These are phyloP conservation scores for Clarias magur DNA, from an alignment of 2,113 vertebrate genomes.

Conservation along the genomic window DNA sequence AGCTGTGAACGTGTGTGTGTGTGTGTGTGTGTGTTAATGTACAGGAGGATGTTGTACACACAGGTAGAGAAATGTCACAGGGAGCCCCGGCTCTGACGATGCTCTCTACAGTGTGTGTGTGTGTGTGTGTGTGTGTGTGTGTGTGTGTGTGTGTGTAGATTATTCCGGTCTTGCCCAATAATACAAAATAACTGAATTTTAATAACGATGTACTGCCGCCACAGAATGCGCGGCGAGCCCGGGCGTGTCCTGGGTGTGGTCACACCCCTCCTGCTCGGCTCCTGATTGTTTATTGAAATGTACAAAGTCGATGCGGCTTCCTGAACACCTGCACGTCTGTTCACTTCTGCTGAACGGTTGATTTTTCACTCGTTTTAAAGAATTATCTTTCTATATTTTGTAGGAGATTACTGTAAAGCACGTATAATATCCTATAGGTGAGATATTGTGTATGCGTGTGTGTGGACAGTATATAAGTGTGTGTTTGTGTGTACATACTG, in stretches of 20 bases:
- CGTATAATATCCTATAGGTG: too few relatives aligned
- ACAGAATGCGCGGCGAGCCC: not conserved
- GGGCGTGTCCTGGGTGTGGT: not conserved
- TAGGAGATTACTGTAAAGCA: not conserved
- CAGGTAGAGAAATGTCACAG: constrained; percentile 26
- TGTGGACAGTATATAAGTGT: not conserved
- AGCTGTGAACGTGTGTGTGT: not conserved
- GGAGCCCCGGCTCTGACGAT: not conserved
- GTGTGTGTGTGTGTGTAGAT: not conserved
- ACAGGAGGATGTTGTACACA: constrained; percentile 14
- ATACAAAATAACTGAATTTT: not conserved
- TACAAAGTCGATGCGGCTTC: not conserved
- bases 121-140: not conserved
- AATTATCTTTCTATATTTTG: not conserved
- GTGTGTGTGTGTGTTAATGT: not conserved
- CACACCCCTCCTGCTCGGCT: too few relatives aligned
- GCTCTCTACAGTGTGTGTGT: not conserved
- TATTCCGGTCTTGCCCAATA: not conserved
- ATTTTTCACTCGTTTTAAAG: not conserved
- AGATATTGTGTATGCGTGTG: not conserved
- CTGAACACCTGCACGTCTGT: not conserved
- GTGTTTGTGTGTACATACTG: not conserved
- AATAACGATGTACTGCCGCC: not conserved
- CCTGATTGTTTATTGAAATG: not conserved
- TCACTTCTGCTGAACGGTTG: fast-evolving